These are phyloP conservation scores for Merodon equestris DNA, from an alignment of 2,888 invertebrate genomes.

Conservation along the genomic window DNA sequence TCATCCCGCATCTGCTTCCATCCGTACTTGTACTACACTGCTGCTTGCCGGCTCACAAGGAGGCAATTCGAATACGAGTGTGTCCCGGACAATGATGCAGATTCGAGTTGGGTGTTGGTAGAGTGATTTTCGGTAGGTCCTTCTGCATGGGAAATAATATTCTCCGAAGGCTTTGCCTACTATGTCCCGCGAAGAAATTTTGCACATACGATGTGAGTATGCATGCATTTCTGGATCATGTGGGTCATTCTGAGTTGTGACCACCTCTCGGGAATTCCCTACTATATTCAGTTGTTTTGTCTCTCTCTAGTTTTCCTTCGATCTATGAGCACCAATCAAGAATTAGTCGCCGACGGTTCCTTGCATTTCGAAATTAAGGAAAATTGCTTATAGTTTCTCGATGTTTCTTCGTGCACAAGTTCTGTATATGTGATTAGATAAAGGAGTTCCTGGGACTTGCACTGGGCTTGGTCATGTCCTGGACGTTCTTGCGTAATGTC, in stretches of 20 bases:
- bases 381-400: constrained; percentile 52
- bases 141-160: constrained; percentile 28
- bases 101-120: constrained; percentile 36
- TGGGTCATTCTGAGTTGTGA: constrained; percentile 58
- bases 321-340: constrained; percentile 67
- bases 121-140: constrained; percentile 21
- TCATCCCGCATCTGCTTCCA: no score
- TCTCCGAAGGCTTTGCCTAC: constrained; percentile 44
- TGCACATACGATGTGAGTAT: neutral
- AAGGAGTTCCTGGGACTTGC: constrained; percentile 7
- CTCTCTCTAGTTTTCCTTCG: constrained; percentile 47
- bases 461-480: constrained; percentile 24
- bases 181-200: constrained; percentile 57
- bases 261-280: constrained; percentile 40
- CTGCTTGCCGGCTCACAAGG: constrained; percentile 25
- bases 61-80: constrained; percentile 44
- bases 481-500: constrained; percentile 22
- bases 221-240: constrained; percentile 43
- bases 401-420: no score
- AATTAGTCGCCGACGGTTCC: constrained; percentile 59
- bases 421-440: neutral
- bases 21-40: no score
- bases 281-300: constrained; percentile 10
- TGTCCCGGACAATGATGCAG: constrained; percentile 18
- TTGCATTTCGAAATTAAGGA: constrained; percentile 66